Conservation (phyloP, 2,888 invertebrate genomes). For the Pterobdella sp. region DNA sequence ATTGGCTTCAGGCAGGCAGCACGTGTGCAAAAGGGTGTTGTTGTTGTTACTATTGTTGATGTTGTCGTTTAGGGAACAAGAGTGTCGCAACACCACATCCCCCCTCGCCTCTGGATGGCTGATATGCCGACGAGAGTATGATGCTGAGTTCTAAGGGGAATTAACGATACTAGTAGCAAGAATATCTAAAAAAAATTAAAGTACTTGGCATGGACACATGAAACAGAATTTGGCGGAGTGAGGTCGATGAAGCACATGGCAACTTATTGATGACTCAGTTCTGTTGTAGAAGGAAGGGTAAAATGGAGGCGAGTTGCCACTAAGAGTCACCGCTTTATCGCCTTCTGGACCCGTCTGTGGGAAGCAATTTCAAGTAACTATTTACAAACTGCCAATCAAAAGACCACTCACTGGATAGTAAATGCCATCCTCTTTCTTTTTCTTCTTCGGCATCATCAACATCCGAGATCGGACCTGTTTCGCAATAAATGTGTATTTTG, state of each 20-base stretch:
- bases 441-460: not conserved
- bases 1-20: not conserved
- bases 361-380: not conserved
- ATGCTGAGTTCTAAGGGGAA: not conserved
- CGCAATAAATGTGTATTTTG: not conserved
- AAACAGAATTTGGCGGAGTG: not conserved
- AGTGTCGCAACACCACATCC: not conserved
- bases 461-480: not conserved
- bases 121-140: not conserved
- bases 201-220: slow-evolving; percentile 5
- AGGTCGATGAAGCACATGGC: not conserved
- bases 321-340: not conserved
- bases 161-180: not conserved
- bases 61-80: slow-evolving; percentile 15
- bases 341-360: slow-evolving; percentile 10
- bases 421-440: not conserved
- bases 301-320: not conserved
- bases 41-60: slow-evolving; percentile 26
- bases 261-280: not conserved
- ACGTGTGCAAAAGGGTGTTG: slow-evolving; percentile 5
- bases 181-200: not conserved
- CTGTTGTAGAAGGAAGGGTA: slow-evolving; percentile 10
- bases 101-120: not conserved
- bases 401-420: no score
- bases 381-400: not conserved